These are phyloP conservation scores for Formica aserva DNA, from an alignment of 2,888 invertebrate species.

Conservation along the genomic window DNA sequence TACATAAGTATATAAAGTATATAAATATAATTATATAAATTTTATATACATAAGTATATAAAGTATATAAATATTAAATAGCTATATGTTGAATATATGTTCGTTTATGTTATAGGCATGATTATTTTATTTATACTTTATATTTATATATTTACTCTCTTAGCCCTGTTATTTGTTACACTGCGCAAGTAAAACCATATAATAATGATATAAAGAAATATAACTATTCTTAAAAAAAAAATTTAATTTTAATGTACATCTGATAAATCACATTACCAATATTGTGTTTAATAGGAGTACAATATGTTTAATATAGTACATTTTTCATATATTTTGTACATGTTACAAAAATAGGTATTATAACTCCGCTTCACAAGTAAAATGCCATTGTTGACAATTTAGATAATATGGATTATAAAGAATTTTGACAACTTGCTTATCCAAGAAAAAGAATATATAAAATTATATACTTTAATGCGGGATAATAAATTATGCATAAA, in stretches of 20 bases:
- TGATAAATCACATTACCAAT: background rate
- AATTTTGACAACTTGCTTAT: background rate
- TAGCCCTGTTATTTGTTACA: background rate
- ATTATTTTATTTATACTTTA: constrained; percentile 51
- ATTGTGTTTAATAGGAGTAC: background rate
- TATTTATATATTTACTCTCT: constrained; percentile 39
- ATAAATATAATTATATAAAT: background rate
- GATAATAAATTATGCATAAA: constrained; percentile 4
- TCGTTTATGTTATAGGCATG: constrained; percentile 47
- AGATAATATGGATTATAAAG: background rate
- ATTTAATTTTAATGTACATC: background rate
- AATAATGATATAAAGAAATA: background rate
- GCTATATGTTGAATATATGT: constrained; percentile 60
- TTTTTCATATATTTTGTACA: constrained; percentile 32
- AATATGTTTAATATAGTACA: constrained; percentile 8
- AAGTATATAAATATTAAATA: constrained; percentile 31
- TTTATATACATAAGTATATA: background rate
- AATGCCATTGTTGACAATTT: background rate
- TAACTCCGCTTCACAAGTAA: background rate
- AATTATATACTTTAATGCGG: background rate
- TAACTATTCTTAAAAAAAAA: background rate
- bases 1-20: background rate
- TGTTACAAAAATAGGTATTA: background rate
- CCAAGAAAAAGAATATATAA: background rate
- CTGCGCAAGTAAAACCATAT: background rate